phyloP scores from a whole-genome alignment of 2,888 invertebrate genomes.

The Malacosoma neustria region DNA sequence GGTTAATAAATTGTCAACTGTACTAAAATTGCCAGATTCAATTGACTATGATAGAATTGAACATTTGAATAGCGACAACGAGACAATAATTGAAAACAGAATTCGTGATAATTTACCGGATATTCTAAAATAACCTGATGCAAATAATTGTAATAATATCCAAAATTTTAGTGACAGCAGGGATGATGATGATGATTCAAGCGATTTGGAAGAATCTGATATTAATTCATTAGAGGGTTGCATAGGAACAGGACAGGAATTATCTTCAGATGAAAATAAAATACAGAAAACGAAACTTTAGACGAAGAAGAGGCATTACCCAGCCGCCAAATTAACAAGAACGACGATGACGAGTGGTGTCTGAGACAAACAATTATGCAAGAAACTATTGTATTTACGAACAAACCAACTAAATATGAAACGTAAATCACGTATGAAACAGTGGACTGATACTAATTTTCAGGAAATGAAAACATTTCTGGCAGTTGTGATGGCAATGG shows the following conservation, averaged over 20 bases:
- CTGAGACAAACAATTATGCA: conserved; percentile 13
- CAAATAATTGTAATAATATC: conserved; percentile 12
- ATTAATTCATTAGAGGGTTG: conserved; percentile 11
- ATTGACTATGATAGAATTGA: conserved; percentile 12
- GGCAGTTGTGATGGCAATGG: conserved; percentile 13
- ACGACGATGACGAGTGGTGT: conserved; percentile 13
- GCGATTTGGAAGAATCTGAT: conserved; percentile 11
- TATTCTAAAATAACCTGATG: conserved; percentile 12
- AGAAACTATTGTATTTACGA: conserved; percentile 10
- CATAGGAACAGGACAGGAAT: conserved; percentile 10
- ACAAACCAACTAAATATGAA: conserved; percentile 10
- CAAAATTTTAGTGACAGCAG: conserved; percentile 12
- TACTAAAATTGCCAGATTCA: conserved; percentile 11
- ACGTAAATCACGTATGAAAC: conserved; percentile 10
- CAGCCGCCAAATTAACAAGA: conserved; percentile 8
- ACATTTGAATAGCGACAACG: conserved; percentile 8
- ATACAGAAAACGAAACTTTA: conserved; percentile 11
- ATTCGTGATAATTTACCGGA: conserved; percentile 10
- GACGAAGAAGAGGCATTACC: conserved; percentile 10
- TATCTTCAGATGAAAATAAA: conserved; percentile 10
- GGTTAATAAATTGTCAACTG: conserved; percentile 14
- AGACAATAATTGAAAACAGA: conserved; percentile 4
- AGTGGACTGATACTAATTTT: conserved; percentile 10
- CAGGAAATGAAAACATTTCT: conserved; percentile 13
- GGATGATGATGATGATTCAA: conserved; percentile 10